These are phyloP conservation scores for Cancer borealis DNA, from an alignment of 2,888 invertebrate species.

Conservation along the genomic window DNA sequence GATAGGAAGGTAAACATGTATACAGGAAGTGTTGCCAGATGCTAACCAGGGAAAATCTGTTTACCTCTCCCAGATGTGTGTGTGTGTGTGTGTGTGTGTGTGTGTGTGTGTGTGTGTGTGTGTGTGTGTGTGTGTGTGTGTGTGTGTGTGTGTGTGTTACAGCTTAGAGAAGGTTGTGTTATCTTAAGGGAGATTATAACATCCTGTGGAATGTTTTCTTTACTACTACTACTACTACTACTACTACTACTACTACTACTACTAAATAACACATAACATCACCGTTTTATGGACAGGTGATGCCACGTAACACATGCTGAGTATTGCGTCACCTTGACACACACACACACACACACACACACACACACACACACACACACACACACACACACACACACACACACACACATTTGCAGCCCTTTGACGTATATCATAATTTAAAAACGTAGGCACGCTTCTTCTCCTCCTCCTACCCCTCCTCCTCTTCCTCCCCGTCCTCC, in stretches of 20 bases:
- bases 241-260: background rate
- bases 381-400: conserved; percentile 28
- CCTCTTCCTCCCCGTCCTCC: background rate
- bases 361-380: conserved; percentile 8
- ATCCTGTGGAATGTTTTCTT: too few species aligned
- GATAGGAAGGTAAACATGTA: too few species aligned
- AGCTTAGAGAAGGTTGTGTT: too few species aligned
- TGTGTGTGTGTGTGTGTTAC: too few species aligned
- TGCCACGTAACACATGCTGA: background rate
- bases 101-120: conserved; percentile 38
- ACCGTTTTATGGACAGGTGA: background rate
- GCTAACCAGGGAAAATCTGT: background rate
- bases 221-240: background rate
- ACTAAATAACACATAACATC: background rate
- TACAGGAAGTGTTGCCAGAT: too few species aligned
- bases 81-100: background rate
- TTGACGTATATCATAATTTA: background rate
- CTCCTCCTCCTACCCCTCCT: background rate
- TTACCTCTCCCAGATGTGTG: background rate
- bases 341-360: background rate
- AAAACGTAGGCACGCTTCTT: background rate
- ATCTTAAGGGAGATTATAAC: too few species aligned
- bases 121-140: background rate
- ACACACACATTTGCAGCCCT: background rate
- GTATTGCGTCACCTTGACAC: background rate